These are phyloP conservation scores for Zaprionus lachaisei DNA, from an alignment of 1,140 invertebrate species.

Conservation along the genomic window DNA sequence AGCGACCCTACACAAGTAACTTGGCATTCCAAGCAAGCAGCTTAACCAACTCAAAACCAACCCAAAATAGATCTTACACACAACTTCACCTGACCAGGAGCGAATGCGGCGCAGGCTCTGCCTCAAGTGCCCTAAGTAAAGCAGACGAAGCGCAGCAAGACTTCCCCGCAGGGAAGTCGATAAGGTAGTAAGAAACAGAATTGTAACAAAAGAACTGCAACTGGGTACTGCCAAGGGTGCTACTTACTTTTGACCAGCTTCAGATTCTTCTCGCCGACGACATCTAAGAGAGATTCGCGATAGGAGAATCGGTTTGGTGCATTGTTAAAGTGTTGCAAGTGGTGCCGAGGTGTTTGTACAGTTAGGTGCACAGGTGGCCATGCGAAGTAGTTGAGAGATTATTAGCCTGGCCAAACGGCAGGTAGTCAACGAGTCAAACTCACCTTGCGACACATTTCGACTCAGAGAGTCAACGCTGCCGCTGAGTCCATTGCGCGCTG, in stretches of 20 bases:
- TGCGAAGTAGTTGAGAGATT: constrained; percentile 38
- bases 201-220: constrained; percentile 2
- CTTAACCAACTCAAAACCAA: constrained; percentile 50
- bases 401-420: background rate
- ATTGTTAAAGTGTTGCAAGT: constrained; percentile 42
- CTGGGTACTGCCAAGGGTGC: constrained; percentile 10
- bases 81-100: constrained; percentile 71
- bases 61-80: constrained; percentile 69
- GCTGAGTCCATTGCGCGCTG: constrained; percentile 63
- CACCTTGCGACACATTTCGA: constrained; percentile 83
- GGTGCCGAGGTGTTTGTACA: constrained; percentile 22
- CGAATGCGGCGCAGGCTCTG: constrained; percentile 67
- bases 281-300: constrained; percentile 44
- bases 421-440: background rate
- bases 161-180: background rate
- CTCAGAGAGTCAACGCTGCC: constrained; percentile 83
- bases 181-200: background rate
- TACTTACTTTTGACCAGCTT: constrained; percentile 81
- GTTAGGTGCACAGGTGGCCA: constrained; percentile 32
- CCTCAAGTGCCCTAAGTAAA: constrained; percentile 61
- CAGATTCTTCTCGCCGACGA: constrained; percentile 60
- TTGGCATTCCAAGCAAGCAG: constrained; percentile 71
- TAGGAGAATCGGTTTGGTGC: constrained; percentile 53
- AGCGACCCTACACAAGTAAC: constrained; percentile 57
- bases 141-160: constrained; percentile 1